Percentiles rank a stretch among this genome's conserved stretches.
phyloP scores from a whole-genome alignment of 2,113 vertebrate genomes.

The Colistium nudipinnis region DNA sequence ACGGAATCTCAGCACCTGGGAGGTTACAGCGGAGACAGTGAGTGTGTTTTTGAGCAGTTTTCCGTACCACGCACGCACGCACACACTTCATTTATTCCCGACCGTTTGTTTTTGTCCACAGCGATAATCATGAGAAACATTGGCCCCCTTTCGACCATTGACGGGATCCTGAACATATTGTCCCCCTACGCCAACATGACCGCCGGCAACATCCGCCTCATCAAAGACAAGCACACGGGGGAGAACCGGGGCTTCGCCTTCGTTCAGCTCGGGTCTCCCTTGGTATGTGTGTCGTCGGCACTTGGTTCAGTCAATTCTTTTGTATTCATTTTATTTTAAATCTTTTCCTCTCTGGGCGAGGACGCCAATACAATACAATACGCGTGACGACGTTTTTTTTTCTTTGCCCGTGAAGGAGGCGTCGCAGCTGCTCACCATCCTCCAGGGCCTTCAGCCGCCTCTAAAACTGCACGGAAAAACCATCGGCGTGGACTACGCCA shows the following conservation, averaged over 20 bases:
- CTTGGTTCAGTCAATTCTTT: neutral
- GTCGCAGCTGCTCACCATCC: constrained; percentile 95
- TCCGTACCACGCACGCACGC: neutral
- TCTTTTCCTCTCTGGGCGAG: no score
- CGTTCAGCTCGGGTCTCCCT: constrained; percentile 91
- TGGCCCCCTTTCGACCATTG: constrained; percentile 88
- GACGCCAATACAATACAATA: no score
- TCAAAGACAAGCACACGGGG: constrained; percentile 96
- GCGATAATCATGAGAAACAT: constrained; percentile 95
- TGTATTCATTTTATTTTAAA: no score
- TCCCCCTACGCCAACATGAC: constrained; percentile 91
- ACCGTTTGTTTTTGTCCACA: constrained; percentile 53
- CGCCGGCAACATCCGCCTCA: constrained; percentile 91
- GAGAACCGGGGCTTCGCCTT: constrained; percentile 95
- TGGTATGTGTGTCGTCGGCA: constrained; percentile 77
- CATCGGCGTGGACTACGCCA: constrained; percentile 97
- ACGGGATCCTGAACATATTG: constrained; percentile 90
- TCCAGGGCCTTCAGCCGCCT: constrained; percentile 92
- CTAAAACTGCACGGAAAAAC: constrained; percentile 98
- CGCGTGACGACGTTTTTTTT: neutral
- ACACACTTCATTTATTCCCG: neutral
- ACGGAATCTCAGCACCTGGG: constrained; percentile 86
- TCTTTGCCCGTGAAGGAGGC: constrained; percentile 83
- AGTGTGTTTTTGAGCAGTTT: constrained; percentile 78
- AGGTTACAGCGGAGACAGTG: constrained; percentile 93